Base-by-base conservation (phyloP, 2,113 vertebrate species). In the Gnathonemus longibarbis region DNA sequence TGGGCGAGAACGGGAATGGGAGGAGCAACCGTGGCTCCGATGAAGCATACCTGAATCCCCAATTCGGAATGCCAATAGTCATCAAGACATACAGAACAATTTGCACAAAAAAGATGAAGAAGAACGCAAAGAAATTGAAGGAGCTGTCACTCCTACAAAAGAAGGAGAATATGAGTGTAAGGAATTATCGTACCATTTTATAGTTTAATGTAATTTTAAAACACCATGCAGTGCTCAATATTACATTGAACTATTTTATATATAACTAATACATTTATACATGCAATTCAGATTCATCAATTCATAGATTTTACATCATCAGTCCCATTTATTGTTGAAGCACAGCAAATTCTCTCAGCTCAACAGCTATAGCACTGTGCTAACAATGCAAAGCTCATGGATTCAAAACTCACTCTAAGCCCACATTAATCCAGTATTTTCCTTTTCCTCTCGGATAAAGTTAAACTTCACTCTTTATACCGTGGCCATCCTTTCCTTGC, bases 111-210 rank as follows among this genome's bases (percentile, higher is more conserved):
- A 98, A 99, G 91, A 99, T 90, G 94, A 99, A 99, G 96, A 99
- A 99, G 96, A 99, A 99, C 84, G 96, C 90, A 87, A 99, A 99
- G 95, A 99, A 99, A 93, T 98, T 99, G 97, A 99, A 99, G 49
- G 98, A 99, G 93, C 98, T 99, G 95, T 99, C 98, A 35, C 96
- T 98, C 97, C 98, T 99, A 92, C 92, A 31, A 89, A 13, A 88
- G 19, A 90, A 66, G 84, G n/a, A 56, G 39, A 45, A 24, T 27
- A 27, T 15, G 19, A 49, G 84, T 89, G 45, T 24, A 4, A n/a
- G 9, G 6, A 46, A 11, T 77, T 8, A 49, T 11, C 35, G 13
- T 39, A 62, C 8, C 48, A n/a, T 85, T 5, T 15, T 85, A 15
- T 5, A 49, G 4, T 48, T 46, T 58, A 13, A 45, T n/a, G 35